These are phyloP conservation scores for Yponomeuta malinellus DNA, from an alignment of 2,888 invertebrate genomes.

Conservation along the genomic window DNA sequence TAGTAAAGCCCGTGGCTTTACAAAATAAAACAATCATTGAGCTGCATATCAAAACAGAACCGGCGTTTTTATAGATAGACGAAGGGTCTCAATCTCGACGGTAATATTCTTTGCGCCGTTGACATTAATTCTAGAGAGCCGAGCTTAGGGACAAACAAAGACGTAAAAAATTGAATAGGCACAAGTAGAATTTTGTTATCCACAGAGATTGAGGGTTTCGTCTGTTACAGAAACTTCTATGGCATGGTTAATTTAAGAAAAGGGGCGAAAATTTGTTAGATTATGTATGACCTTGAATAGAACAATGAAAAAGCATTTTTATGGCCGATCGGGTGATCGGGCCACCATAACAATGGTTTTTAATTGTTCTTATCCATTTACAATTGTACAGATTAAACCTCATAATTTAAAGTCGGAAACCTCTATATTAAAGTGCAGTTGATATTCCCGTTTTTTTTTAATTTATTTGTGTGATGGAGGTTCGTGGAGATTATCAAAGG, in stretches of 20 bases:
- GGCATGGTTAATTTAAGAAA: too few species aligned
- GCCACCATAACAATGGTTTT: too few species aligned
- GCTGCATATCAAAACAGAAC: conserved; percentile 2
- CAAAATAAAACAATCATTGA: conserved; percentile 2
- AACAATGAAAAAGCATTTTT: too few species aligned
- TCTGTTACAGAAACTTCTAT: too few species aligned
- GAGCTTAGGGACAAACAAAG: not conserved
- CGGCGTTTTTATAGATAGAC: not conserved
- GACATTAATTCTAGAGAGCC: not conserved
- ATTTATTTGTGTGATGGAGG: not conserved
- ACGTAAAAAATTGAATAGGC: not conserved
- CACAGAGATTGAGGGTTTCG: too few species aligned
- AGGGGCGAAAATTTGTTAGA: too few species aligned
- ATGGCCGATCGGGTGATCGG: too few species aligned
- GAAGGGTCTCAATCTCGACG: not conserved
- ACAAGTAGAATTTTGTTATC: too few species aligned
- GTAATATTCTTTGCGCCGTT: not conserved
- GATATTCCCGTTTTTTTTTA: not conserved
- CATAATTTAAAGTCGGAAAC: not conserved
- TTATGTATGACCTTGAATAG: too few species aligned
- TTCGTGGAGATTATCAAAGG: not conserved
- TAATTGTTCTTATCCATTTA: too few species aligned
- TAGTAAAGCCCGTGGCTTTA: not conserved
- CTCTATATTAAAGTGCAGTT: not conserved
- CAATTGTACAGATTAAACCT: too few species aligned